phyloP scores from a whole-genome alignment of 64 coral and sea anemone genomes.

The Dendrophyllia cribrosa region DNA sequence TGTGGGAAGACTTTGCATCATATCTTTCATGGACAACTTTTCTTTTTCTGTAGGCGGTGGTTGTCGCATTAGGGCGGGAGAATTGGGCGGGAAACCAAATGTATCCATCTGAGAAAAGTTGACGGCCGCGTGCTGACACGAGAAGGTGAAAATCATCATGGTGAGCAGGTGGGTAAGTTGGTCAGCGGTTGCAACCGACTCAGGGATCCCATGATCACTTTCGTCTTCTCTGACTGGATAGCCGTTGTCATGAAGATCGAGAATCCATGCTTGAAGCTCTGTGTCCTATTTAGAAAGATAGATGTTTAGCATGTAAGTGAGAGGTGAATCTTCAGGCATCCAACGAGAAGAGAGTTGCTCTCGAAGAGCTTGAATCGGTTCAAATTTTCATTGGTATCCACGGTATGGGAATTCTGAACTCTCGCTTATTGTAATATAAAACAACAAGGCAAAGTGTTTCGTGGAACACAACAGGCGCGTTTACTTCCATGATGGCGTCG shows the following conservation, averaged over 20 bases:
- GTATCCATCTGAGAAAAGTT: constrained; percentile 87
- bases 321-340: too few species aligned
- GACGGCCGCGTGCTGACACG: constrained; percentile 88
- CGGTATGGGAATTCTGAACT: too few species aligned
- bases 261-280: constrained; percentile 86
- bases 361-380: too few species aligned
- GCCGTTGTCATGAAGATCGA: constrained; percentile 84
- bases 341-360: too few species aligned
- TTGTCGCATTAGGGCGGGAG: constrained; percentile 75
- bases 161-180: constrained; percentile 73
- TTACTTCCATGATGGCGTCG: too few species aligned
- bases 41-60: constrained; percentile 85
- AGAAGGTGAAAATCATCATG: constrained; percentile 79
- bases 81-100: constrained; percentile 77
- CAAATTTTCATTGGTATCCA: too few species aligned
- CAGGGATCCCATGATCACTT: constrained; percentile 73
- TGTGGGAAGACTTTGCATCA: constrained; percentile 77
- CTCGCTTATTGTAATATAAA: too few species aligned
- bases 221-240: constrained; percentile 63
- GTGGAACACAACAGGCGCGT: too few species aligned
- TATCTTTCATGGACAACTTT: constrained; percentile 59
- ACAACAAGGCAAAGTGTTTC: too few species aligned
- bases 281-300: constrained; percentile 12
- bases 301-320: not conserved
- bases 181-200: constrained; percentile 40